Evolutionary conservation across 2,113 vertebrate species (phyloP).

Genomic region (Apaloderma vittatum): DNA sequence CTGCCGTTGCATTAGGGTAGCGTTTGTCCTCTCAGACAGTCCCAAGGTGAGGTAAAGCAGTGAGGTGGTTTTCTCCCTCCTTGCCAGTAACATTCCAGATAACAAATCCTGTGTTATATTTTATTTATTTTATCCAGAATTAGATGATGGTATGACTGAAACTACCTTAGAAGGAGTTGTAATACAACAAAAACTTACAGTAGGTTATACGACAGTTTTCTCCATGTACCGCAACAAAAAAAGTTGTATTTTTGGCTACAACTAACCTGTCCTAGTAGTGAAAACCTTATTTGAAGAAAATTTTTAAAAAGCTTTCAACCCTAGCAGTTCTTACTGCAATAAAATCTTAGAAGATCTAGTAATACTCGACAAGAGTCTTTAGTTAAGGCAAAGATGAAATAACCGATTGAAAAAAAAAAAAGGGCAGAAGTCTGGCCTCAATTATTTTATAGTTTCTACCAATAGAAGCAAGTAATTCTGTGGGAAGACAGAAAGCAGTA

Average conservation of each 20-base stretch:
- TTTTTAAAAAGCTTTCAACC: neutral
- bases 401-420: neutral
- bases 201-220: neutral
- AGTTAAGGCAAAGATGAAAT: slow-evolving; percentile 1
- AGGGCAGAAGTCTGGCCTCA: neutral
- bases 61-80: neutral
- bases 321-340: neutral
- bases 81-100: neutral
- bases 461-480: neutral
- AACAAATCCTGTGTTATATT: neutral
- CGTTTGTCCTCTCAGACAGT: fast-evolving
- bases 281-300: neutral
- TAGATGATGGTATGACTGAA: neutral
- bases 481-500: neutral
- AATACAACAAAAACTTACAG: neutral
- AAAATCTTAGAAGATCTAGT: neutral
- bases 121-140: neutral
- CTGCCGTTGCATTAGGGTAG: neutral
- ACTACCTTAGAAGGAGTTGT: neutral
- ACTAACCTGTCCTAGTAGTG: neutral
- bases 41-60: fast-evolving
- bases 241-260: neutral
- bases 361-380: neutral
- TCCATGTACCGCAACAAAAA: neutral
- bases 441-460: neutral